Evolutionary conservation across 1,140 invertebrate species (phyloP).

Genomic region (Drosophila funebris): DNA sequence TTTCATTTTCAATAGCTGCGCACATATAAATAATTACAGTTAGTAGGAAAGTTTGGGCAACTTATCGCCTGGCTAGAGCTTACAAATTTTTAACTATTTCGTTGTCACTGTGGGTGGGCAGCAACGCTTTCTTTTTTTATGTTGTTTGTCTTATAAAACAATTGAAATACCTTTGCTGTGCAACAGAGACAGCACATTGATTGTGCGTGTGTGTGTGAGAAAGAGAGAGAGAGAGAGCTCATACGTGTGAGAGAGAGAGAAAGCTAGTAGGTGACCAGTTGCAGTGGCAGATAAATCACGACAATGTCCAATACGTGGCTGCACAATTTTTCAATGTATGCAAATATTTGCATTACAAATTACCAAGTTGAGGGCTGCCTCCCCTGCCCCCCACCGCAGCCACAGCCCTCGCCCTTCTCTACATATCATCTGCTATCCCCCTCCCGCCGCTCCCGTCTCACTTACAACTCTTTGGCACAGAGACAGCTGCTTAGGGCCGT

Average conservation of each 20-base stretch:
- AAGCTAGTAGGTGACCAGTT: not conserved
- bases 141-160: slow-evolving; percentile 42
- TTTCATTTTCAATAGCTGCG: not conserved
- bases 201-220: not conserved
- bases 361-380: slow-evolving; percentile 40
- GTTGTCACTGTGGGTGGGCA: slow-evolving; percentile 9
- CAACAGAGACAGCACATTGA: not conserved
- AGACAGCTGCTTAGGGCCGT: slow-evolving; percentile 47
- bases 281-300: slow-evolving; percentile 46
- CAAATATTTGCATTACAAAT: slow-evolving; percentile 76
- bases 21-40: not conserved
- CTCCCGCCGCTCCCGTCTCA: too few relatives aligned
- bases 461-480: too few relatives aligned
- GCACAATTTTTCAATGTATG: slow-evolving; percentile 62
- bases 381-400: not conserved
- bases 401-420: not conserved
- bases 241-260: not conserved
- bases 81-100: not conserved
- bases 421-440: not conserved
- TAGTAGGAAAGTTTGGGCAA: not conserved
- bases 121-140: slow-evolving; percentile 4
- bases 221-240: not conserved
- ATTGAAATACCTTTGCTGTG: slow-evolving; percentile 50
- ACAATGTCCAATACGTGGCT: slow-evolving; percentile 50
- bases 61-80: slow-evolving; percentile 12